Conservation (phyloP, 2,797 vertebrate genomes). For the Pristis pectinata region DNA sequence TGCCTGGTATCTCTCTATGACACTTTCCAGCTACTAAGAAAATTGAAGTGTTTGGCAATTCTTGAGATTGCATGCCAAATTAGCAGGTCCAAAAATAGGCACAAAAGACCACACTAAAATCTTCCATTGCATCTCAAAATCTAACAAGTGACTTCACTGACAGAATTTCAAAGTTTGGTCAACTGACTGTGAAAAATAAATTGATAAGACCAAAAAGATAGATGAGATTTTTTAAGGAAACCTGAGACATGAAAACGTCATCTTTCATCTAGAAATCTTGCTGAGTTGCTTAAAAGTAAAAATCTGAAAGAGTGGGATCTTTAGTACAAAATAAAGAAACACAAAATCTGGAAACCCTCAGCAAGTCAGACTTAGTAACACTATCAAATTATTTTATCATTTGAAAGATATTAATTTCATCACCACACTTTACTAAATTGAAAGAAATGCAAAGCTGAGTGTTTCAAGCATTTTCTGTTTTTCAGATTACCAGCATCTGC, state of each 20-base stretch:
- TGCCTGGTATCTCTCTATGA: no score
- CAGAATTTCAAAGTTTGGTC: not conserved
- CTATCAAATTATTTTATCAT: no score
- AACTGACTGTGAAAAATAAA: not conserved
- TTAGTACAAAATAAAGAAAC: not conserved
- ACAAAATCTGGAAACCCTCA: no score
- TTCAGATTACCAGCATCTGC: no score
- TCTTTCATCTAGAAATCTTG: not conserved
- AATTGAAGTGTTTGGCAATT: not conserved
- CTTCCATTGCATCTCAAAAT: not conserved
- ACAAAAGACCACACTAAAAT: not conserved
- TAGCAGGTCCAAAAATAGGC: not conserved
- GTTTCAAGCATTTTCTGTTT: no score
- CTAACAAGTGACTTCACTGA: no score
- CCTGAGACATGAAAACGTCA: not conserved
- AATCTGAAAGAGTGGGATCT: not conserved
- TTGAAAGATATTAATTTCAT: no score
- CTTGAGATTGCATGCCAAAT: not conserved
- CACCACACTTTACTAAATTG: no score
- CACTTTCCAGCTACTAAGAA: not conserved
- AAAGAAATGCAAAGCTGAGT: no score
- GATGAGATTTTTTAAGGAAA: not conserved
- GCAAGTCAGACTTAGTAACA: no score
- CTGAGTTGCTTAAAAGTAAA: not conserved
- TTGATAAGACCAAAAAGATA: not conserved